Evolutionary conservation across 2,888 invertebrate genomes (phyloP).

Genomic region (Acrobasis suavella): DNA sequence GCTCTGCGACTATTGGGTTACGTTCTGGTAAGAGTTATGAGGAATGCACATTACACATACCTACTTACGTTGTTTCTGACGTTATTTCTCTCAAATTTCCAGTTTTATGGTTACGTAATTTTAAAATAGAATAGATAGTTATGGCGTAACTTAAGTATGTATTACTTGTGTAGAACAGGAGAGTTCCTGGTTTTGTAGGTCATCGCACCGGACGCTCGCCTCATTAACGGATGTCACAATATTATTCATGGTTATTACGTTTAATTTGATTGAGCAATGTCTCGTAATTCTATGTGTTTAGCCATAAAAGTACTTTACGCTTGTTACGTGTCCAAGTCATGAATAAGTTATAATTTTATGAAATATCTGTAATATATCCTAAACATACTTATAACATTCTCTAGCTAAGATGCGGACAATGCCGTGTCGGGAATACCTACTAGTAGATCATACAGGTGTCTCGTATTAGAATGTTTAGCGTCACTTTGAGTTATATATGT

Average conservation of each 20-base stretch:
- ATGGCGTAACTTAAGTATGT: background rate
- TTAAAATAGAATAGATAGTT: too few relatives aligned
- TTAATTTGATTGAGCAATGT: conserved; percentile 14
- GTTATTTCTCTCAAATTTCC: too few relatives aligned
- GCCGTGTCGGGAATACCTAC: too few relatives aligned
- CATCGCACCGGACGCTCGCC: background rate
- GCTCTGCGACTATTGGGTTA: conserved; percentile 89
- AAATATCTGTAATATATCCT: conserved; percentile 16
- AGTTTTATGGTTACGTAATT: too few relatives aligned
- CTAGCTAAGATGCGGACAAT: too few relatives aligned
- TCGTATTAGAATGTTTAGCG: too few relatives aligned
- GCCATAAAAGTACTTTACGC: background rate
- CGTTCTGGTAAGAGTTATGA: conserved; percentile 84
- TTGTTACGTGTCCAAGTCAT: background rate
- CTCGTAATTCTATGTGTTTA: background rate
- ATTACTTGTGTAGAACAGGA: background rate
- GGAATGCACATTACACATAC: background rate
- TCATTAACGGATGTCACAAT: background rate
- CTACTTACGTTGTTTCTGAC: too few relatives aligned
- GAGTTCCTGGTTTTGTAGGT: conserved; percentile 2
- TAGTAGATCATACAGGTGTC: too few relatives aligned
- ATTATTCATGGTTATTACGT: conserved; percentile 2
- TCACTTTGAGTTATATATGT: too few relatives aligned
- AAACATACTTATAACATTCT: background rate
- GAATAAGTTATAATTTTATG: background rate